Evolutionary conservation across 2,113 vertebrate species (phyloP), one percentile per base, ranked within the genome.

Genomic region (Struthio camelus): DNA sequence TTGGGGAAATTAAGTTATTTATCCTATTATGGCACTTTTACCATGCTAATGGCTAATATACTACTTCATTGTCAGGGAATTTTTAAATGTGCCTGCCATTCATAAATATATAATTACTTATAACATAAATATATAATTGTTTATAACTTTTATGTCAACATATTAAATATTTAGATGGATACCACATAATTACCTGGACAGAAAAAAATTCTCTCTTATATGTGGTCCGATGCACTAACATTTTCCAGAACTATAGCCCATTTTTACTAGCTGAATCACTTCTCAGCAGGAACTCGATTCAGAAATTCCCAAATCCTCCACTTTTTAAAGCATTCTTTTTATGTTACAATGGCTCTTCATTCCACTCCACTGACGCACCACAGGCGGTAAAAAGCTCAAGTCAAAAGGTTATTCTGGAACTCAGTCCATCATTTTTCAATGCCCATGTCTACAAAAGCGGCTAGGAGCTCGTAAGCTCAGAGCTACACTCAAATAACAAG

Each of bases 1-100:
- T 42, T 51, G 80, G 12, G 76, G 94, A 96, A 87, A 95, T 94
- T 90, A 90, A 75, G 61, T 94, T 90, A 91, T 92, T 95, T 84
- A 93, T 88, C 72, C 77, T 53, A 69, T 94, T 89, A 93, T 53
- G 58, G n/a, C 51, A 93, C 72, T 85, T 94, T 87, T 61, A 59
- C 40, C 65, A 56, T 36, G 15, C 67, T 91, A 94, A 96, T 72
- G 48, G 61, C 34, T 65, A 76, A 72, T 56, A 67, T 67, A 66
- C 38, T 66, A 89, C 73, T 51, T 78, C 61, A 85, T 11, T 88
- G 72, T 78, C 51, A 64, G 50, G 51, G 56, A 56, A 53, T 67
- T 85, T 89, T 84, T 34, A 85, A 95, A 42, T 34, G 17, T 81
- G 61, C n/a, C 32, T 46, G 10, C 75, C 72, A 83, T 87, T 89